Conservation (phyloP, 2,797 vertebrate species). For the Enteromius afrohamiltoni region DNA sequence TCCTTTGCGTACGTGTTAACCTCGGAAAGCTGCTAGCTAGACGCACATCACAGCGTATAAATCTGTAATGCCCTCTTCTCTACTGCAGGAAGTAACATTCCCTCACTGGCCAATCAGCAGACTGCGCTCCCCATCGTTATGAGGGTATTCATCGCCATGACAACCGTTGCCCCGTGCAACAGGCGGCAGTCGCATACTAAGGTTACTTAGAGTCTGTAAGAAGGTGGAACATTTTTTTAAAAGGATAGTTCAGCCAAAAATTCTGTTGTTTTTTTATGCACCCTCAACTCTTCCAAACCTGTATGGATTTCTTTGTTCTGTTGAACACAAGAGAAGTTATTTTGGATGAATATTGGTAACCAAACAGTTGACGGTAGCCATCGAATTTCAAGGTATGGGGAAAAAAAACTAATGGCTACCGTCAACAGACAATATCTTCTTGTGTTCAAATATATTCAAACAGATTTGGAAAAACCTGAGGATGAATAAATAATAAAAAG, state of each 20-base stretch:
- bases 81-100: slow-evolving; percentile 68
- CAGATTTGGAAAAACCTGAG: background rate
- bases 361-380: background rate
- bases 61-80: slow-evolving; percentile 24
- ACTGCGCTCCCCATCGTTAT: slow-evolving; percentile 63
- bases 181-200: slow-evolving; percentile 58
- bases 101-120: slow-evolving; percentile 70
- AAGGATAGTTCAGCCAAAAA: background rate
- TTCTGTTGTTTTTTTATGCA: background rate
- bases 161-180: slow-evolving; percentile 71
- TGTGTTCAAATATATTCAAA: background rate
- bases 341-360: background rate
- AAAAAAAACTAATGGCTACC: background rate
- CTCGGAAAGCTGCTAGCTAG: background rate
- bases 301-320: background rate
- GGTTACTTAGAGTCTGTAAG: slow-evolving; percentile 32
- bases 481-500: background rate
- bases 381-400: background rate
- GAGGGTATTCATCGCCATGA: slow-evolving; percentile 68
- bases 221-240: background rate
- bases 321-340: background rate
- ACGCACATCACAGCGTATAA: slow-evolving; percentile 29
- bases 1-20: background rate
- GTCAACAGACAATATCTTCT: background rate
- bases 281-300: background rate